Base-by-base conservation (phyloP, 2,113 vertebrate genomes). In the Eudorcas thomsonii region DNA sequence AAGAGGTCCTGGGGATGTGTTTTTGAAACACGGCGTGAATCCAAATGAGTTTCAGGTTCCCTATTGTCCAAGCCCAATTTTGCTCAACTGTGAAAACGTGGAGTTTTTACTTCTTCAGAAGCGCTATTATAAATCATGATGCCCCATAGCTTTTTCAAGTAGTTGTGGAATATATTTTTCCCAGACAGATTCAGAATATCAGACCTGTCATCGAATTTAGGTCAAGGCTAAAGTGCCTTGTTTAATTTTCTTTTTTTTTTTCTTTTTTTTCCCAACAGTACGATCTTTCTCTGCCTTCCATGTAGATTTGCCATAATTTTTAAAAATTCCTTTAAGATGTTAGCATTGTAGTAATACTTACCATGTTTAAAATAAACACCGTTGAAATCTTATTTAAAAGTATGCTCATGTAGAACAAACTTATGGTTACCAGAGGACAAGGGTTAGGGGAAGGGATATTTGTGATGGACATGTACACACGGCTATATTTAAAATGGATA, bases 21-120 rank as follows among this genome's bases (percentile, higher is more conserved):
- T 98, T 98, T 95, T 98, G 96, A 98, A 99, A 98, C 98, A 98
- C 98, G 71, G 81, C 81, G 55, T 98, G 98, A 98, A 99, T 99
- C 98, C 97, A 99, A 98, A 99, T 99, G 98, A 99, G 97, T 98
- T 99, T 99, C 97, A 96, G 97, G 92, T 98, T 99, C 98, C 99
- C 98, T 95, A 96, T 98, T 97, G 98, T 98, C 98, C 92, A 94
- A 96, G 82, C 59, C 94, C 97, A 97, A 94, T 99, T 99, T 98
- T 98, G 97, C 94, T 98, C 94, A 97, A 97, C 97, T 98, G 96
- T 98, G 97, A 98, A 99, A 98, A 97, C 57, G 52, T 96, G 98
- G 96, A 91, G 84, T 89, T 98, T 99, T 98, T 96, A 97, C 98
- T 98, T 98, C 94, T 97, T 98, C 91, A 91, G 97, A 98, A 96